Conservation (phyloP, 2,113 vertebrate genomes). For the Tonatia bakeri region DNA sequence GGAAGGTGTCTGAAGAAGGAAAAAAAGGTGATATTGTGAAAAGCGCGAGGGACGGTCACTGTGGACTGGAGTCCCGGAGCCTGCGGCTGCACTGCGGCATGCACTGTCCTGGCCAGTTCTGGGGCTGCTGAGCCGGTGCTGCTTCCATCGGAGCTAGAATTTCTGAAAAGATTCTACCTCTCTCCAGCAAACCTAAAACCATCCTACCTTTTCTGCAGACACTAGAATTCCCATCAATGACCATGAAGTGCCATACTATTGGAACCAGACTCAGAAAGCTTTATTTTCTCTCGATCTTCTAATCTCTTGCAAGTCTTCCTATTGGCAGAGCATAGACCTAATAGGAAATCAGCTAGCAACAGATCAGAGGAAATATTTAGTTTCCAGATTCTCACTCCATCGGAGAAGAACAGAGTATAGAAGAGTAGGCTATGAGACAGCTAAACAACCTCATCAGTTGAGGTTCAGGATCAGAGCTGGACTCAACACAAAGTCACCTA, state of each 20-base stretch:
- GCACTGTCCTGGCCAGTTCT: background rate
- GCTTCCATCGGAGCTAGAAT: background rate
- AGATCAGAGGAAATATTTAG: background rate
- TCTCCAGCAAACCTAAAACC: background rate
- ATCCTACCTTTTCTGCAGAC: background rate
- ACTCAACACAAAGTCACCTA: background rate
- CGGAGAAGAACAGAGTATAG: background rate
- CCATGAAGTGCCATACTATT: background rate
- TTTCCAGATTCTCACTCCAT: background rate
- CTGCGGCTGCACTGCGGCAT: rapidly evolving
- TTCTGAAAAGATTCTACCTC: background rate
- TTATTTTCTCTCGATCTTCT: background rate
- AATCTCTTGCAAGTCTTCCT: background rate
- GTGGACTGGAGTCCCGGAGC: background rate
- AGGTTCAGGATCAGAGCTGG: background rate
- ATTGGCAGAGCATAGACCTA: background rate
- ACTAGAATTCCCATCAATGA: background rate
- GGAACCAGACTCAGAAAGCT: background rate
- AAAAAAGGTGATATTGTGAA: background rate
- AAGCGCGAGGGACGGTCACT: background rate
- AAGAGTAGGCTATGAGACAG: background rate
- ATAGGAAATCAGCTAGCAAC: background rate
- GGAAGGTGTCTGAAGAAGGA: background rate
- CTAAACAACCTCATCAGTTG: background rate
- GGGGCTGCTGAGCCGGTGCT: background rate